Evolutionary conservation across 2,113 vertebrate genomes (phyloP), one percentile per base, ranked within the genome.

Genomic region (Phalacrocorax carbo): DNA sequence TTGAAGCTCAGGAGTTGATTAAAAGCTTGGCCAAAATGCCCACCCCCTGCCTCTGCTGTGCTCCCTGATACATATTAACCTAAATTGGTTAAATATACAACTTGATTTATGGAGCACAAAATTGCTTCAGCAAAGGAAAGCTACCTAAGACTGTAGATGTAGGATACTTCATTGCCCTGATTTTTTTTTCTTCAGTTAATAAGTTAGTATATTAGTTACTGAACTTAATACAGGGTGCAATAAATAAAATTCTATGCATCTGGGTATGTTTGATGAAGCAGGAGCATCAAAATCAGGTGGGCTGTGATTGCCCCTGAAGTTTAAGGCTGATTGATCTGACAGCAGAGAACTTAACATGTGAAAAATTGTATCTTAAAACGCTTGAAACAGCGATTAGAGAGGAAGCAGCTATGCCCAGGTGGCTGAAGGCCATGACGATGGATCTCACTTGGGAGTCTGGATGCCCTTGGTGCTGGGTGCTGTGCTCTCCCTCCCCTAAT

Each of bases 91-190:
- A 94, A 97, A 97, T 91, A 91, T 93, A 83, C 86, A 93, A 77
- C 96, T 94, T 91, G 93, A 96, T 97, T 95, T 91, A 93, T 90
- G 94, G 87, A 85, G 86, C 95, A 97, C 84, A 94, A 93, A 95
- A 96, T 95, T 95, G 46, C 71, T 88, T 94, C 42, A 55, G 51
- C 89, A 93, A 58, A 54, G 70, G 54, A 73, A 95, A 80, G 6
- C 57, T 44, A 51, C 38, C 58, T 89, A 85, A 70, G 38, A 14
- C 54, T 80, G 78, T 62, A 76, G 70, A 57, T 77, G 36, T 57
- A 82, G 44, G 34, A 36, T 87, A 85, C 76, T 84, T 64, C 34
- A 49, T 60, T 79, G 49, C 57, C 22, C 4, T 76, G 7, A 51
- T 62, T 57, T 55, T 71, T 77, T 84, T 60, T 38, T 3, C 19